Conservation (phyloP, 2,113 vertebrate species). For the Choloepus hoffmanni region DNA sequence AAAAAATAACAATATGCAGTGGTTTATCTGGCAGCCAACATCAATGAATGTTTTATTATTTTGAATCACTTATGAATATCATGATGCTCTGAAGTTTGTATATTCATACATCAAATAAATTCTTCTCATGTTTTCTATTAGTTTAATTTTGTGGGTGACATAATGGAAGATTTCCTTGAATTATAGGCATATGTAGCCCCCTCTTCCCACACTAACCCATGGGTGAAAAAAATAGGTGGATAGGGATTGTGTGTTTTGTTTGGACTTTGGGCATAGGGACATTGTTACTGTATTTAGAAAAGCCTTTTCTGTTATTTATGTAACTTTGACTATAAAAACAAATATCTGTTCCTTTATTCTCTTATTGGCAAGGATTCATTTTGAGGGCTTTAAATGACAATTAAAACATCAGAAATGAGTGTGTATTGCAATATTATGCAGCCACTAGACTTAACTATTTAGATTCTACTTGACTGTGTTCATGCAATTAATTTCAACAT, state of each 20-base stretch:
- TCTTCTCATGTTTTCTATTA: background rate
- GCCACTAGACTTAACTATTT: background rate
- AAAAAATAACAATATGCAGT: background rate
- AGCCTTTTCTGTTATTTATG: conserved; percentile 49
- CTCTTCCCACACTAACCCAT: background rate
- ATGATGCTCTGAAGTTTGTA: background rate
- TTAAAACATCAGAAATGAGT: conserved; percentile 38
- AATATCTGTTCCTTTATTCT: conserved; percentile 44
- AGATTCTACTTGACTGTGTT: background rate
- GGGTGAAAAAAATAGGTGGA: background rate
- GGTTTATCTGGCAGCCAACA: background rate
- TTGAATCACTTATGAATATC: background rate
- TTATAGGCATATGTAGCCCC: background rate
- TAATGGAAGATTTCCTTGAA: background rate
- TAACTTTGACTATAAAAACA: conserved; percentile 58
- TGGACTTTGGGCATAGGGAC: background rate
- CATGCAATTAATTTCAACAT: background rate
- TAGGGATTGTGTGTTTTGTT: background rate
- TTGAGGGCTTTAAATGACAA: background rate
- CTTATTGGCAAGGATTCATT: conserved; percentile 30
- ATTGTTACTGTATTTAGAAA: conserved; percentile 36
- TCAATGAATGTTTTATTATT: background rate
- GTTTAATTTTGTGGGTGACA: conserved; percentile 8
- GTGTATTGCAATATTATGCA: conserved; percentile 17
- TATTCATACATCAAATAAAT: conserved; percentile 33